Base-by-base conservation (phyloP, 2,888 invertebrate genomes). In the Entomobrya multifasciata region DNA sequence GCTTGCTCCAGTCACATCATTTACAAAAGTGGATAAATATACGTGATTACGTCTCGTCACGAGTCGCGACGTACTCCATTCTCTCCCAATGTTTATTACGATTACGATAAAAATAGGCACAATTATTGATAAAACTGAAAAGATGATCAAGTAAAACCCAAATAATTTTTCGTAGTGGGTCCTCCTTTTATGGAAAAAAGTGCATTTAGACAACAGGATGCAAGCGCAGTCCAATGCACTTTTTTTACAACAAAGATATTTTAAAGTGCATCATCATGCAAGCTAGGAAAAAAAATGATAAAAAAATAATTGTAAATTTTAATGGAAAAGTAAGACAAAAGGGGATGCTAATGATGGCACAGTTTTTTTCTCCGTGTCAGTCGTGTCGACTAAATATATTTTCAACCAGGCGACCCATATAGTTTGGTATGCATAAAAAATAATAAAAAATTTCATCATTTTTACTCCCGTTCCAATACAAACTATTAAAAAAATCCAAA, bases 41-140 rank as follows among this genome's bases (percentile, higher is more conserved):
- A 15, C 11, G 49, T 15, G 5, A n/a, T n/a, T 15, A 36, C 36
- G 36, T 36, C 57, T 20, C 55, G 55, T 55, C 67, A 44, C 72
- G 30, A 41, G 86, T 80, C 86, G 77, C 76, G 86, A 81, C 86
- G 67, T 47, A 77, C 47, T 76, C 57, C 76, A 67, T 77, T 79
- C 76, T 55, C 22, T 25, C 27, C 44, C 52, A 52, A 70, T 17
- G 41, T 74, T 70, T 81, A 67, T 65, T 81, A 47, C 76, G 77
- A 81, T 76, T 81, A 47, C 52, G 55, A 77, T 47, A 86, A 86
- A 74, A 77, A 27, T 36, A 36, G 5, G 41, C 65, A 86, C 72
- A 77, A 49, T 84, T 81, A 81, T 86, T 86, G 86, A 81, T 86
- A 86, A 81, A 86, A 76, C 30, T 57, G 52, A 44, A 47, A 41